These are phyloP conservation scores for Melikaiella ostensackeni DNA, from an alignment of 2,888 invertebrate species.

Conservation along the genomic window DNA sequence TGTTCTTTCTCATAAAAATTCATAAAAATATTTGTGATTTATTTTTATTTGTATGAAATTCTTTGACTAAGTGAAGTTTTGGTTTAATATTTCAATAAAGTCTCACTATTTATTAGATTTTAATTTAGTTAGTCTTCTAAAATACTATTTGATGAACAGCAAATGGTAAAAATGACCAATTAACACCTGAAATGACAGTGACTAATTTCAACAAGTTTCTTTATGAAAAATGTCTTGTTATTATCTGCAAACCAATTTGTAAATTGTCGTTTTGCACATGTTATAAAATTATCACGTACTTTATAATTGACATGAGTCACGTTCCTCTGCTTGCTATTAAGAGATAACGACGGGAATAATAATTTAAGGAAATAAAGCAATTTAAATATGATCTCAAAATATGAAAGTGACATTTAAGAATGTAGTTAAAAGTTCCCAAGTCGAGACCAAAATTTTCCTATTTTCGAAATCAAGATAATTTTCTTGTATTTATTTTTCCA, in stretches of 20 bases:
- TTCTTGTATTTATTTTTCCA: not conserved
- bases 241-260: not conserved
- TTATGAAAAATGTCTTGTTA: not conserved
- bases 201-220: not conserved
- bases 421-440: not conserved
- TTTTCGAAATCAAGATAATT: too few relatives aligned
- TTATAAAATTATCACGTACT: constrained; percentile 18
- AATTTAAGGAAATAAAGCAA: constrained; percentile 65
- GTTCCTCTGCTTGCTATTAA: constrained; percentile 50
- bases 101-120: too few relatives aligned
- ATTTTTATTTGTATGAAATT: too few relatives aligned
- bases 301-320: constrained; percentile 61
- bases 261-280: not conserved
- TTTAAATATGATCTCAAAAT: constrained; percentile 55
- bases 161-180: not conserved
- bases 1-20: too few relatives aligned
- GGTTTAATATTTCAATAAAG: too few relatives aligned
- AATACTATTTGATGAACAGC: not conserved
- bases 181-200: not conserved
- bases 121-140: too few relatives aligned
- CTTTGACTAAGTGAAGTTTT: too few relatives aligned
- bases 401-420: constrained; percentile 27
- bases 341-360: constrained; percentile 54
- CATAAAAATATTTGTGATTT: too few relatives aligned
- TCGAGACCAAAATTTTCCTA: not conserved